A percentile compares a stretch with the other conserved stretches of the same genome.
phyloP scores from a whole-genome alignment of 2,113 vertebrate genomes.

The Pardalotus punctatus region DNA sequence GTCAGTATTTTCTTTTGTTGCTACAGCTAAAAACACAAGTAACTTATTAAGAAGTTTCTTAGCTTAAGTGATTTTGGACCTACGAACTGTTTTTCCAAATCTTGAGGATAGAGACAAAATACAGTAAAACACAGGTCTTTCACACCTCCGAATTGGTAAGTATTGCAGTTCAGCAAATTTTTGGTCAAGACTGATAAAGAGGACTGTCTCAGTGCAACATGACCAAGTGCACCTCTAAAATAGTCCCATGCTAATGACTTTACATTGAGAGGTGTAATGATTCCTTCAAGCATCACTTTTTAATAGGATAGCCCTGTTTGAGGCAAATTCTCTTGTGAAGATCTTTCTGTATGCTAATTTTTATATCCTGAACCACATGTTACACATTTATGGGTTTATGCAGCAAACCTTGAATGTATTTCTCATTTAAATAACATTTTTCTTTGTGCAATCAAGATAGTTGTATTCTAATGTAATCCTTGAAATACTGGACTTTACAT shows the following conservation, averaged over 20 bases:
- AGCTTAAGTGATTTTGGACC: background rate
- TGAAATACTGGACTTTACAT: background rate
- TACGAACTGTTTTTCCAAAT: background rate
- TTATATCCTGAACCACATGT: background rate
- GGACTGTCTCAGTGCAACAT: background rate
- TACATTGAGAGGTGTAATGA: background rate
- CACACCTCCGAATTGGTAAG: background rate
- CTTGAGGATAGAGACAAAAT: background rate
- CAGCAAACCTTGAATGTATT: background rate
- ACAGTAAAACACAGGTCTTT: background rate
- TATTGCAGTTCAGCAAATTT: background rate
- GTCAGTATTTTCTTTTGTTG: background rate
- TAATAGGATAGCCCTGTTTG: background rate
- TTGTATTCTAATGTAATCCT: background rate
- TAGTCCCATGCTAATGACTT: background rate
- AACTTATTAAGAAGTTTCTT: background rate
- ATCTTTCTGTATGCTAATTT: background rate
- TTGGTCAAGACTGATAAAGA: background rate
- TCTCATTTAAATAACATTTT: background rate
- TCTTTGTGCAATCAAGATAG: background rate
- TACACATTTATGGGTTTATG: background rate
- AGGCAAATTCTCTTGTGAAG: background rate
- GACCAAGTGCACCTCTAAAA: background rate
- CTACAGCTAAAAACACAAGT: background rate
- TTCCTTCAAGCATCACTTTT: background rate